A percentile compares a stretch with the other conserved stretches of the same genome.
Conservation (phyloP, 2,113 vertebrate genomes). For the Pachypanchax playfairii region DNA sequence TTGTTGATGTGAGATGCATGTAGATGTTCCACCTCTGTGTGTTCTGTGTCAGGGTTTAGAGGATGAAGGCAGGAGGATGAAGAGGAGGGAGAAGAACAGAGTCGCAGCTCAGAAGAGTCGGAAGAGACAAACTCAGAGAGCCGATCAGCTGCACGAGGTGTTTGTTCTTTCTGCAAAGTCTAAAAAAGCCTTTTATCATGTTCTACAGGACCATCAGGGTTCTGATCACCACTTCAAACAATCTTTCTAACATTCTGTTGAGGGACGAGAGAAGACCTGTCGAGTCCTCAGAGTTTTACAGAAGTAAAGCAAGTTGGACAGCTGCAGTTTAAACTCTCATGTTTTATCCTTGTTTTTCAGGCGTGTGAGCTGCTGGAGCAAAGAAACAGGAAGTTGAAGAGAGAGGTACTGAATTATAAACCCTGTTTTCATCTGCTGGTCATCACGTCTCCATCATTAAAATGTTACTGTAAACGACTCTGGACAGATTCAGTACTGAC, state of each 20-base stretch:
- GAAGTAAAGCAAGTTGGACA: too few species aligned
- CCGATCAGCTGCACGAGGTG: constrained; percentile 92
- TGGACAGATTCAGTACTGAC: too few species aligned
- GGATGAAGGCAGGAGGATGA: constrained; percentile 83
- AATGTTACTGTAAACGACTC: too few species aligned
- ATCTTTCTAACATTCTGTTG: too few species aligned
- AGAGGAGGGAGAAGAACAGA: constrained; percentile 91
- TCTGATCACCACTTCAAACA: too few species aligned
- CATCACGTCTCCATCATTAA: too few species aligned
- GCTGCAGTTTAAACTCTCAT: background rate
- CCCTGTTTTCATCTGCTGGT: background rate
- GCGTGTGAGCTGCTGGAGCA: constrained; percentile 90
- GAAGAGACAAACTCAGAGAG: constrained; percentile 92
- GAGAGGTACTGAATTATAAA: constrained; percentile 72
- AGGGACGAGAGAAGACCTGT: too few species aligned
- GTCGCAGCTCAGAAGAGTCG: constrained; percentile 92
- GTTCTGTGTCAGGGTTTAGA: constrained; percentile 78
- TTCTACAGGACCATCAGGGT: too few species aligned
- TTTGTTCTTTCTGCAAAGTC: constrained; percentile 10
- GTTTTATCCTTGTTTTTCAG: constrained; percentile 70
- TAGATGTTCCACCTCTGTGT: background rate
- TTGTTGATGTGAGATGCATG: background rate
- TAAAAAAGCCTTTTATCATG: background rate
- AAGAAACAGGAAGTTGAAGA: constrained; percentile 86
- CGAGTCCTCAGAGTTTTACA: too few species aligned